phyloP scores from a whole-genome alignment of 2,113 vertebrate species.

The Amia ocellicauda region DNA sequence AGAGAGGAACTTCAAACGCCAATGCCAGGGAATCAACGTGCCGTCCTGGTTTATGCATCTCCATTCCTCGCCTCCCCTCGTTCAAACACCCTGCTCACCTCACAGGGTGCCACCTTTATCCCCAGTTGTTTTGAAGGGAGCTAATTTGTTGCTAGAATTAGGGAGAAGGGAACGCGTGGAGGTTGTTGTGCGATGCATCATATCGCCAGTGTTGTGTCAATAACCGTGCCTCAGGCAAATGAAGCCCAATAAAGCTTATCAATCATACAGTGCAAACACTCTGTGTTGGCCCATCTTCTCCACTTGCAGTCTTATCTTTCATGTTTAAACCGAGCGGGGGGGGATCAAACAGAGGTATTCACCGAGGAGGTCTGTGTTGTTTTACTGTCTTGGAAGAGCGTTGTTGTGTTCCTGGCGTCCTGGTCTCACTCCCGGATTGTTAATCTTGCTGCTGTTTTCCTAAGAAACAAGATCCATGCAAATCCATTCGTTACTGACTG shows the following conservation, averaged over 20 bases:
- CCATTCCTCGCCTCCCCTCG: not conserved
- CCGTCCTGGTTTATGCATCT: not conserved
- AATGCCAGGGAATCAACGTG: too few relatives aligned
- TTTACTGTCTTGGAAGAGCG: not conserved
- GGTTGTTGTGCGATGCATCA: conserved; percentile 16
- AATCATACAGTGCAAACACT: conserved; percentile 31
- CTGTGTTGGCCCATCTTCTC: not conserved
- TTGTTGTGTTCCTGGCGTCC: too few relatives aligned
- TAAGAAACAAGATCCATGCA: too few relatives aligned
- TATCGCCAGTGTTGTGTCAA: conserved; percentile 32
- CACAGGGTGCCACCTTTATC: not conserved
- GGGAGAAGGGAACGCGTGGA: not conserved
- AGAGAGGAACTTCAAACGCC: too few relatives aligned
- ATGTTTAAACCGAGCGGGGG: not conserved
- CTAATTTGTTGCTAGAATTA: not conserved
- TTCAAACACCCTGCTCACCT: not conserved
- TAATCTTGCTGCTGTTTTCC: too few relatives aligned
- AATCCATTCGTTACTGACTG: too few relatives aligned
- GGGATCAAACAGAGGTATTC: not conserved
- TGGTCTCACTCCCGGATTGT: too few relatives aligned
- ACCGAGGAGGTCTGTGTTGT: not conserved
- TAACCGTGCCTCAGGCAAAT: conserved; percentile 18
- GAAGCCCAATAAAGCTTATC: conserved; percentile 31
- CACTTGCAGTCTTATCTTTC: not conserved
- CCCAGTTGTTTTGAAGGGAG: not conserved